Base-by-base conservation (phyloP, 2,113 vertebrate genomes). In the Theristicus caerulescens region DNA sequence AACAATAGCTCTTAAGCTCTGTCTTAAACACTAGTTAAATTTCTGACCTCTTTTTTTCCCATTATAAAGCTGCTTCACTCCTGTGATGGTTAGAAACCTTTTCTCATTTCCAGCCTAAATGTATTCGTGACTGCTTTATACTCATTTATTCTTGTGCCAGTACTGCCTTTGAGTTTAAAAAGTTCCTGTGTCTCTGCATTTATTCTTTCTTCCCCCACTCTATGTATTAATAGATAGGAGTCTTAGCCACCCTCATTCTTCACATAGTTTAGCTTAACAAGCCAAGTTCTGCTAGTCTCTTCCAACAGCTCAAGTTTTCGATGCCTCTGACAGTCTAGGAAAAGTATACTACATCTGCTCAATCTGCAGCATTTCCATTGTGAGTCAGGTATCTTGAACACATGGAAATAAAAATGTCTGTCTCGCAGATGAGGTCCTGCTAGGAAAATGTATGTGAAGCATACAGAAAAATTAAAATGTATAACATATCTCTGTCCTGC, bases 111-210 rank as follows among this genome's bases (percentile, higher is more conserved):
- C 74, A 92, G 31, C 22, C 54, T 85, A 90, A 93, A 82, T 46
- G 16, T 73, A 86, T 83, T 90, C 19, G 2, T 80, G 70, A 54
- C 78, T 85, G 58, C 66, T 90, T 92, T 88, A 82, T 76, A 82
- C 77, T 87, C 13, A 80, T 91, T 95, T 93, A 29, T 88, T 86
- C 85, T 80, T 92, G 52, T 94, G 54, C 58, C 26, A 74, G 29
- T 76, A 72, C n/a, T 92, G 79, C 54, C 49, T 94, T 77, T 76
- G 74, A 83, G 54, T 94, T 90, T 61, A 52, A 72, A 86, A 94
- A 80, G 36, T 77, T 91, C 78, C 66, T 36, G 5, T 73, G 49
- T 73, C 44, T 93, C 73, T 80, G 40, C 31, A 46, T 80, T 85
- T 82, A 69, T 69, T 69, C 81, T 82, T 94, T 87, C 65, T 95